These are phyloP conservation scores for Selene dorsalis DNA, from an alignment of 2,797 vertebrate genomes.

Conservation along the genomic window DNA sequence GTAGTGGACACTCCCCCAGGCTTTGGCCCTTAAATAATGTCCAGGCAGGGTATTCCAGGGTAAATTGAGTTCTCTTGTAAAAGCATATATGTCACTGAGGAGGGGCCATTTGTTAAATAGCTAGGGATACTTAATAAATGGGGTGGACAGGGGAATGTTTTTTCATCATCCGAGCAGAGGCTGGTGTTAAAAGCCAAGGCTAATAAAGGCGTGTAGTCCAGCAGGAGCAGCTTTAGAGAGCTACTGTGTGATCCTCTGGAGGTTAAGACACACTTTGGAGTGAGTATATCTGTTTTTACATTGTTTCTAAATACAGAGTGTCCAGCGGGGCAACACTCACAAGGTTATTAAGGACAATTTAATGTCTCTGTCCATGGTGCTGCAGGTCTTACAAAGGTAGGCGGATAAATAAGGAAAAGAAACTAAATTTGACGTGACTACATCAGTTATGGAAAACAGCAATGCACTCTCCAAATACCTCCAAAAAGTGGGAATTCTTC, in stretches of 20 bases:
- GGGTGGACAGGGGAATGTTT: slow-evolving; percentile 24
- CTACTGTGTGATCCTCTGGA: background rate
- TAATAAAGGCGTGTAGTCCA: slow-evolving; percentile 52
- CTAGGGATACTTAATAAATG: slow-evolving; percentile 55
- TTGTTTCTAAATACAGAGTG: slow-evolving; percentile 3
- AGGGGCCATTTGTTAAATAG: slow-evolving; percentile 57
- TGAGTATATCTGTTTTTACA: background rate
- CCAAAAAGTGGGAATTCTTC: background rate
- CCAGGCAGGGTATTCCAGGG: slow-evolving; percentile 46
- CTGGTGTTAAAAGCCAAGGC: slow-evolving; percentile 2
- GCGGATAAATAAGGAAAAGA: background rate
- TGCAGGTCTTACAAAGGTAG: background rate
- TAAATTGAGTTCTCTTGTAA: slow-evolving; percentile 49
- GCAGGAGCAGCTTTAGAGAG: slow-evolving; percentile 13
- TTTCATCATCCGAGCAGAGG: slow-evolving; percentile 24
- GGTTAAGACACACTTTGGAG: background rate
- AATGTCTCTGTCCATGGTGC: slow-evolving; percentile 54
- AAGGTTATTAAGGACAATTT: background rate
- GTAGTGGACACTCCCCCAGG: slow-evolving; percentile 37
- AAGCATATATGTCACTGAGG: slow-evolving; percentile 58
- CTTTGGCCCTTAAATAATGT: slow-evolving; percentile 63
- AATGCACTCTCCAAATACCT: background rate
- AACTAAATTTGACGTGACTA: background rate
- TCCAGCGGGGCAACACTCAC: background rate
- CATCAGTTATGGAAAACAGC: background rate